These are phyloP conservation scores for Scaptomyza montana DNA, from an alignment of 1,140 invertebrate species.

Conservation along the genomic window DNA sequence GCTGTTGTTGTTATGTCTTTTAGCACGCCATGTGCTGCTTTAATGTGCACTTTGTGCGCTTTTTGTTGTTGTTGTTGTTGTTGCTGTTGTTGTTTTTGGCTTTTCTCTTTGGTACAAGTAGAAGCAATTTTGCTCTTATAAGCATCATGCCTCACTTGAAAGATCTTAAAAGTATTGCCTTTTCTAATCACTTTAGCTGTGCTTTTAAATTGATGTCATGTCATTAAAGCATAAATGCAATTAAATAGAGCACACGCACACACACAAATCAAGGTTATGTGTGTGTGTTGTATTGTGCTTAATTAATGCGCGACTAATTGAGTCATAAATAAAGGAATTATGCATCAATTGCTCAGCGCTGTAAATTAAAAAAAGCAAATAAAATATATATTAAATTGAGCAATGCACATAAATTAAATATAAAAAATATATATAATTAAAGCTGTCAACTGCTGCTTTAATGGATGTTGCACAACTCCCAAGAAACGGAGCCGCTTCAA, in stretches of 20 bases:
- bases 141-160: slow-evolving; percentile 14
- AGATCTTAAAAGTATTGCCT: slow-evolving; percentile 16
- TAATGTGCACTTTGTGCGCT: slow-evolving; percentile 37
- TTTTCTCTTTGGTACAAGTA: neutral
- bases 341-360: slow-evolving; percentile 31
- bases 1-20: slow-evolving; percentile 36
- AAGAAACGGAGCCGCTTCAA: slow-evolving; percentile 20
- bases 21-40: slow-evolving; percentile 64
- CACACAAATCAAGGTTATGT: neutral
- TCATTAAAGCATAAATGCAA: slow-evolving; percentile 53
- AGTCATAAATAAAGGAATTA: slow-evolving; percentile 50
- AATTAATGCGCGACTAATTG: slow-evolving; percentile 57
- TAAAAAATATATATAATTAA: slow-evolving; percentile 14
- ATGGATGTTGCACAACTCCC: slow-evolving; percentile 5
- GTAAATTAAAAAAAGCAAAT: slow-evolving; percentile 37
- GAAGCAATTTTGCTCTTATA: slow-evolving; percentile 11
- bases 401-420: neutral
- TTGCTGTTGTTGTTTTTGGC: slow-evolving; percentile 18
- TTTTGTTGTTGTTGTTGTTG: neutral
- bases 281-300: slow-evolving; percentile 16
- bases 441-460: slow-evolving; percentile 13
- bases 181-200: slow-evolving; percentile 39
- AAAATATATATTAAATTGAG: slow-evolving; percentile 24
- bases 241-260: slow-evolving; percentile 19
- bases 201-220: slow-evolving; percentile 43